Evolutionary conservation across 2,797 vertebrate genomes (phyloP).

Genomic region (Pangasius macronema): DNA sequence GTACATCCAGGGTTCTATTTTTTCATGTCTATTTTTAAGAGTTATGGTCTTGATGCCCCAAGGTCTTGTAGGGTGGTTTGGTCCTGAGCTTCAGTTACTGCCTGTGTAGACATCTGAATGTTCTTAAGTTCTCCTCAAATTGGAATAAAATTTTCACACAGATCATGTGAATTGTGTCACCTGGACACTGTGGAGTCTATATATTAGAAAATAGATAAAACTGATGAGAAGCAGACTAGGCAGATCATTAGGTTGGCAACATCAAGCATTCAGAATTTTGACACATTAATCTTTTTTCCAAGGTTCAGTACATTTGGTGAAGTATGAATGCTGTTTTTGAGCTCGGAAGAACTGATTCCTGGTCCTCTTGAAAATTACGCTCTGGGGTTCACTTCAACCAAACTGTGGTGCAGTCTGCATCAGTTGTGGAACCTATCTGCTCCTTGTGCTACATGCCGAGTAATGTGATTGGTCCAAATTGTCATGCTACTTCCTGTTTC

Average conservation of each 20-base stretch:
- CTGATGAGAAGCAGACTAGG: constrained; percentile 7
- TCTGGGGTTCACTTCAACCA: too few relatives aligned
- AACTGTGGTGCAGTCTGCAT: not conserved
- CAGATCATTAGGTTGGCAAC: constrained; percentile 6
- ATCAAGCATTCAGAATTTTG: not conserved
- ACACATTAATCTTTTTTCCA: not conserved
- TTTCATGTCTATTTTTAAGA: not conserved
- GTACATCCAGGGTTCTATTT: not conserved
- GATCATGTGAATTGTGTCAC: constrained; percentile 22
- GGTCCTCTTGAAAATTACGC: not conserved
- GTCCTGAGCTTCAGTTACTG: not conserved
- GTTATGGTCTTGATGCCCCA: not conserved
- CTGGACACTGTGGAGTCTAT: constrained; percentile 12
- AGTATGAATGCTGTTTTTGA: not conserved
- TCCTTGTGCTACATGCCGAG: not conserved
- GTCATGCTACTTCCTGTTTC: not conserved
- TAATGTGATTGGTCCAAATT: not conserved
- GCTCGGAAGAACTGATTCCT: not conserved
- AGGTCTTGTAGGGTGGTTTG: constrained; percentile 11
- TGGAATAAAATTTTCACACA: constrained; percentile 19
- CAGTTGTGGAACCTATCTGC: not conserved
- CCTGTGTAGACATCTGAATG: constrained; percentile 12
- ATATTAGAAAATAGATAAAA: constrained; percentile 8
- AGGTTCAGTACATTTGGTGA: not conserved
- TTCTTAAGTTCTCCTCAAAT: constrained; percentile 14